A percentile compares a stretch with the other conserved stretches of the same genome.
Conservation (phyloP, 64 coral and sea anemone genomes). For the Dendrophyllia cribrosa region DNA sequence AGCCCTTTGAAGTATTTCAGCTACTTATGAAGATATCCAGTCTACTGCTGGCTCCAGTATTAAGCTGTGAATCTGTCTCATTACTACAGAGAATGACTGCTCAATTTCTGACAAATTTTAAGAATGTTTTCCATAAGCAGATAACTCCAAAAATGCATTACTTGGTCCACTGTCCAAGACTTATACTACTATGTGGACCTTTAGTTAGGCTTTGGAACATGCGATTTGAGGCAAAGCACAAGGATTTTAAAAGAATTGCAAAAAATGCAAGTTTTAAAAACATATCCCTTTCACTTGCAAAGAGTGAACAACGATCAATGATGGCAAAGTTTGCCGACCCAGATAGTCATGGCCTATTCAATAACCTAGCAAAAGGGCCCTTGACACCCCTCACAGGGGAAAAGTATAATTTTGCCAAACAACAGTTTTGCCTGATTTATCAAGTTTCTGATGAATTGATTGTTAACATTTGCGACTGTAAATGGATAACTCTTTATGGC, state of each 20-base stretch:
- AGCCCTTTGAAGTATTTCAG: slow-evolving; percentile 36
- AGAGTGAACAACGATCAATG: slow-evolving; percentile 38
- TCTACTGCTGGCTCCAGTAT: slow-evolving; percentile 48
- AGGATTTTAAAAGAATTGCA: slow-evolving; percentile 50
- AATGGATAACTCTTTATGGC: slow-evolving; percentile 5
- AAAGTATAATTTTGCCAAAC: neutral
- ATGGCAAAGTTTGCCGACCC: slow-evolving; percentile 21
- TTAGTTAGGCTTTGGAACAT: slow-evolving; percentile 63
- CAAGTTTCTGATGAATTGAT: neutral
- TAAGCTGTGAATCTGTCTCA: slow-evolving; percentile 51
- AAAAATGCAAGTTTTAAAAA: slow-evolving; percentile 49
- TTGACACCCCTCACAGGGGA: neutral
- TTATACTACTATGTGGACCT: slow-evolving; percentile 54
- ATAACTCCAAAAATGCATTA: slow-evolving; percentile 64
- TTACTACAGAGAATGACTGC: slow-evolving; percentile 32
- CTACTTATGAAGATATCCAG: slow-evolving; percentile 53
- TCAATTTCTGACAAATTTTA: slow-evolving; percentile 42
- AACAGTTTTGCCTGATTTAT: neutral
- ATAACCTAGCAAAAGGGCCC: neutral
- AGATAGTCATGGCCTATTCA: neutral
- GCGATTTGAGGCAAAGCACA: slow-evolving; percentile 58
- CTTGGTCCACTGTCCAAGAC: slow-evolving; percentile 61
- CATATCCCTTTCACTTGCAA: slow-evolving; percentile 49
- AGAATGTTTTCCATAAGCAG: slow-evolving; percentile 22
- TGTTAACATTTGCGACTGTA: neutral